These are phyloP conservation scores for Netta rufina DNA, from an alignment of 2,797 vertebrate species.

Conservation along the genomic window DNA sequence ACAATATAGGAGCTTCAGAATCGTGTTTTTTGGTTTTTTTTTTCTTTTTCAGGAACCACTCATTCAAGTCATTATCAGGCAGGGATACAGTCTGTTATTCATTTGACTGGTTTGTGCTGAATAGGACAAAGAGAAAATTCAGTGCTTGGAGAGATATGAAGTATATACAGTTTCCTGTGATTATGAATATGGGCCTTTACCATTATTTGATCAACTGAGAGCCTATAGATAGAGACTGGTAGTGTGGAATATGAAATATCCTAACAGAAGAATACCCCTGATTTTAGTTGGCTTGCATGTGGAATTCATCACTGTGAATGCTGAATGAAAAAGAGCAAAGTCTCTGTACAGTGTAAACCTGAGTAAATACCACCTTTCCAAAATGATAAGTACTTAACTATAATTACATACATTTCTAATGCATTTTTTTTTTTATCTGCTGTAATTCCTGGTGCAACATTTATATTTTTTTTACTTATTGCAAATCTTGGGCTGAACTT, in stretches of 20 bases:
- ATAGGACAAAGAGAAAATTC: background rate
- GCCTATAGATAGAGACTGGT: background rate
- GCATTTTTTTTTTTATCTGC: slow-evolving; percentile 59
- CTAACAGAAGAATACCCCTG: background rate
- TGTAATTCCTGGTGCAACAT: background rate
- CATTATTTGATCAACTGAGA: background rate
- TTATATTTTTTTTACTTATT: slow-evolving; percentile 10
- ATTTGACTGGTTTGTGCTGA: background rate
- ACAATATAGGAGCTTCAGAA: background rate
- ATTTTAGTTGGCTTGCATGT: background rate
- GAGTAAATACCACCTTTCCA: slow-evolving; percentile 42
- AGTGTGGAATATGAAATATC: background rate
- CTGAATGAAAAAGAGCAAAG: background rate
- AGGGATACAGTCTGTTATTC: background rate
- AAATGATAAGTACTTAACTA: slow-evolving; percentile 56
- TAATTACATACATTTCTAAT: slow-evolving; percentile 55
- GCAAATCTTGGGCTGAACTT: slow-evolving; percentile 25
- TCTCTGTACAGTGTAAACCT: background rate
- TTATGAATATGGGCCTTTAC: background rate
- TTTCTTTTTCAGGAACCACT: background rate
- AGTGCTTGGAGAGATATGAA: background rate
- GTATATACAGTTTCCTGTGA: background rate
- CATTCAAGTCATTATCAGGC: background rate
- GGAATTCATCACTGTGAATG: background rate
- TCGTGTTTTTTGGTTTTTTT: background rate